Percentiles rank a stretch among this genome's conserved stretches.
phyloP scores from a whole-genome alignment of 2,888 invertebrate species.

The Serripes groenlandicus region DNA sequence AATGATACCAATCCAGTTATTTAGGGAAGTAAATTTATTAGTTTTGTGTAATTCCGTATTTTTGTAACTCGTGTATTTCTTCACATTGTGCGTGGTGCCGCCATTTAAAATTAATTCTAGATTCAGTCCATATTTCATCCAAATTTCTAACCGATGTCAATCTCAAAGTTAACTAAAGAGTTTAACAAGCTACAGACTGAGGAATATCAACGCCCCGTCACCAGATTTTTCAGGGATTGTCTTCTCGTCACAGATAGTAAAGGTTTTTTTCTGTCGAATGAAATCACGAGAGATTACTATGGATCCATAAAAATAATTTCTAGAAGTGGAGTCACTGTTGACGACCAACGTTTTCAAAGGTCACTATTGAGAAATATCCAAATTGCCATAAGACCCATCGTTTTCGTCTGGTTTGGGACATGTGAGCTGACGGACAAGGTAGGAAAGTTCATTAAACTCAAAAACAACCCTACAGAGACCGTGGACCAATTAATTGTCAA shows the following conservation, averaged over 20 bases:
- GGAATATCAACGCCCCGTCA: no score
- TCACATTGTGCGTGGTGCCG: no score
- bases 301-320: not conserved
- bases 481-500: slow-evolving; percentile 1
- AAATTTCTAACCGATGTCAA: no score
- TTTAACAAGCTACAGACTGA: no score
- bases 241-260: slow-evolving; percentile 1
- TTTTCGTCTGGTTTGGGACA: slow-evolving; percentile 7
- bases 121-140: no score
- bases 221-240: no score
- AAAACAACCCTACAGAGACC: not conserved
- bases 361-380: not conserved
- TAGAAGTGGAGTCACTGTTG: not conserved
- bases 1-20: no score
- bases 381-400: not conserved
- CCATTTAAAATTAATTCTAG: no score
- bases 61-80: no score
- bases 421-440: not conserved
- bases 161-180: no score
- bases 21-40: no score
- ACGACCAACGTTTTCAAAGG: not conserved
- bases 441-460: not conserved
- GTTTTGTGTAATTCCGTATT: no score
- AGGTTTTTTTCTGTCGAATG: not conserved
- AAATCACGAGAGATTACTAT: not conserved